A percentile compares a stretch with the other conserved stretches of the same genome.
Evolutionary conservation across 2,797 vertebrate genomes (phyloP).

Genomic region (Pelobates cultripes): DNA sequence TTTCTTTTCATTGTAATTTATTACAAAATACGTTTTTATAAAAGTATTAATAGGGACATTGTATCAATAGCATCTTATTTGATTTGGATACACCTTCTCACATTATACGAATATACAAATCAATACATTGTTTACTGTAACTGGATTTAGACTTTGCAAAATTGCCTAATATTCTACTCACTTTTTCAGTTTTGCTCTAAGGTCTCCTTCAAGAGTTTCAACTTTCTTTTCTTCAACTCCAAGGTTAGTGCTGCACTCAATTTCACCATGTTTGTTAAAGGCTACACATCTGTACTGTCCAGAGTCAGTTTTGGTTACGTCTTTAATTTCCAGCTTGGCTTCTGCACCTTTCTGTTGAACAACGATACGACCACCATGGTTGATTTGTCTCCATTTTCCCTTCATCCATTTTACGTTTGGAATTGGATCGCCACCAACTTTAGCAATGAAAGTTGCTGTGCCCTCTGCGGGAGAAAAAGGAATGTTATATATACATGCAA

Average conservation of each 20-base stretch:
- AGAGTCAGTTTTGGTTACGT: slow-evolving; percentile 92
- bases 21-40: too few species aligned
- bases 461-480: slow-evolving; percentile 68
- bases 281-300: slow-evolving; percentile 94
- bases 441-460: slow-evolving; percentile 90
- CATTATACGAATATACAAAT: too few species aligned
- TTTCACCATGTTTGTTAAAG: slow-evolving; percentile 90
- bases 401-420: slow-evolving; percentile 98
- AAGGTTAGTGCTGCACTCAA: slow-evolving; percentile 86
- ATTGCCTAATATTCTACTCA: slow-evolving; percentile 65
- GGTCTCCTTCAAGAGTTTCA: slow-evolving; percentile 83
- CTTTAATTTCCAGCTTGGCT: slow-evolving; percentile 89
- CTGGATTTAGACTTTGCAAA: too few species aligned
- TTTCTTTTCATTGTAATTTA: too few species aligned
- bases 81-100: too few species aligned
- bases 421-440: slow-evolving; percentile 96
- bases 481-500: neutral
- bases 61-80: too few species aligned
- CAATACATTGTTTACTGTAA: too few species aligned
- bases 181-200: slow-evolving; percentile 95
- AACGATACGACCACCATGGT: slow-evolving; percentile 87
- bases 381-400: slow-evolving; percentile 97
- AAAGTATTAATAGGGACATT: too few species aligned
- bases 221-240: slow-evolving; percentile 89
- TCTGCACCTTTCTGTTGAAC: slow-evolving; percentile 92